Conservation (phyloP, 1,140 invertebrate species). For the Eumeta japonica region DNA sequence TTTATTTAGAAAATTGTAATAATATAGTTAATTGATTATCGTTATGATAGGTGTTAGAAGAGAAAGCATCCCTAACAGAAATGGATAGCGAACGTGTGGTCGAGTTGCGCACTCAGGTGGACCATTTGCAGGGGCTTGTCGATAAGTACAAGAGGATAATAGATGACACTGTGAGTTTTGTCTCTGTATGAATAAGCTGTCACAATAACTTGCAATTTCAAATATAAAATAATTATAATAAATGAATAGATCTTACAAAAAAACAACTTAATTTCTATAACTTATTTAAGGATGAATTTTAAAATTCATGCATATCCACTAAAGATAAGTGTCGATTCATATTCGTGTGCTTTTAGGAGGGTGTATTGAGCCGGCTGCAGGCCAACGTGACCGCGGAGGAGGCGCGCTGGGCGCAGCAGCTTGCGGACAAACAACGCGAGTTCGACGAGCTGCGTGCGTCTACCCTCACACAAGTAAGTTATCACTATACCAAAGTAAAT, state of each 20-base stretch:
- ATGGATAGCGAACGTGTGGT: slow-evolving; percentile 19
- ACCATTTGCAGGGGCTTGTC: slow-evolving; percentile 64
- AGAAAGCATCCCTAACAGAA: too few relatives aligned
- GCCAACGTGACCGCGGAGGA: slow-evolving; percentile 70
- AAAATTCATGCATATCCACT: too few relatives aligned
- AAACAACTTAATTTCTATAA: background rate
- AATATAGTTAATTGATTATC: too few relatives aligned
- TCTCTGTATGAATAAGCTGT: background rate
- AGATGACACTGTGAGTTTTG: slow-evolving; percentile 69
- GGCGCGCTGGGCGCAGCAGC: slow-evolving; percentile 65
- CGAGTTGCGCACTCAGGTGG: slow-evolving; percentile 58
- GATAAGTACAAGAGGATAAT: slow-evolving; percentile 74
- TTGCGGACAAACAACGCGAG: slow-evolving; percentile 63
- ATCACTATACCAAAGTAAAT: too few relatives aligned
- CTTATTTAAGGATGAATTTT: background rate
- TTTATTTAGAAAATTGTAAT: too few relatives aligned
- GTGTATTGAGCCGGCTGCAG: slow-evolving; percentile 68
- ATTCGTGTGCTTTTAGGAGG: slow-evolving; percentile 54
- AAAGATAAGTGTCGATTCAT: too few relatives aligned
- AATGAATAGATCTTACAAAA: background rate
- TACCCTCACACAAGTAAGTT: slow-evolving; percentile 40
- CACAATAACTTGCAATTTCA: background rate
- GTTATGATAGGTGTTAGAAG: too few relatives aligned
- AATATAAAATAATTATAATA: background rate
- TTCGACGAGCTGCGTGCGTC: slow-evolving; percentile 57